These are phyloP conservation scores for Crematogaster levior DNA, from an alignment of 2,888 invertebrate genomes.

Conservation along the genomic window DNA sequence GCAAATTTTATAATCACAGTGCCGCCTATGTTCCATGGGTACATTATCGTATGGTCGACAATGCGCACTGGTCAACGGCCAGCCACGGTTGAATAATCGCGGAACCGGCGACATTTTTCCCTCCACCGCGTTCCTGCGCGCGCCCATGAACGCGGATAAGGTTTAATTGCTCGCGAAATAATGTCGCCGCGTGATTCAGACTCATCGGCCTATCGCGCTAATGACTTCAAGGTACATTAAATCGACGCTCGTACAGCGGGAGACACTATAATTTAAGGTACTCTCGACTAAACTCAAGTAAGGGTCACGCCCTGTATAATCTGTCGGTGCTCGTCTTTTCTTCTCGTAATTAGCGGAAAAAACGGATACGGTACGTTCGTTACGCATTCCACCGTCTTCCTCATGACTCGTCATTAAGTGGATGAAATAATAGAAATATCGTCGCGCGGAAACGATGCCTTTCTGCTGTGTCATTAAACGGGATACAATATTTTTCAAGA, in stretches of 20 bases:
- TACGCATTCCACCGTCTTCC: constrained; percentile 11
- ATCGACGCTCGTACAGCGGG: constrained; percentile 16
- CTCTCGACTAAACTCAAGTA: not conserved
- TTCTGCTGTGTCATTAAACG: not conserved
- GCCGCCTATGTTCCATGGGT: constrained; percentile 7
- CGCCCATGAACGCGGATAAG: constrained; percentile 8
- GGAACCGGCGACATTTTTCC: constrained; percentile 39
- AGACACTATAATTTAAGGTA: constrained; percentile 27
- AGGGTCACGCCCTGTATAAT: constrained; percentile 18
- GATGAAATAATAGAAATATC: constrained; percentile 32
- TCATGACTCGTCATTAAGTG: constrained; percentile 32
- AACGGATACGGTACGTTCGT: constrained; percentile 26
- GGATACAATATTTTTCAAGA: not conserved
- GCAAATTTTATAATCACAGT: constrained; percentile 30
- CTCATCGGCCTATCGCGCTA: constrained; percentile 28
- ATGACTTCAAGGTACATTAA: constrained; percentile 41
- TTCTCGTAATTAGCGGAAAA: constrained; percentile 31
- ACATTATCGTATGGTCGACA: constrained; percentile 23
- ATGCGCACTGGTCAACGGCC: constrained; percentile 1
- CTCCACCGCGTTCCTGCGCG: constrained; percentile 32
- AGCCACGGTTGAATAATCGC: constrained; percentile 46
- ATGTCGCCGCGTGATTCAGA: constrained; percentile 21
- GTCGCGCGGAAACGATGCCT: not conserved
- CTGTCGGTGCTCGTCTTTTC: constrained; percentile 8
- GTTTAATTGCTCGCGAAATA: constrained; percentile 48